Evolutionary conservation across 2,888 invertebrate genomes (phyloP), one percentile per base, ranked within the genome.

Genomic region (Megamerina dolium): DNA sequence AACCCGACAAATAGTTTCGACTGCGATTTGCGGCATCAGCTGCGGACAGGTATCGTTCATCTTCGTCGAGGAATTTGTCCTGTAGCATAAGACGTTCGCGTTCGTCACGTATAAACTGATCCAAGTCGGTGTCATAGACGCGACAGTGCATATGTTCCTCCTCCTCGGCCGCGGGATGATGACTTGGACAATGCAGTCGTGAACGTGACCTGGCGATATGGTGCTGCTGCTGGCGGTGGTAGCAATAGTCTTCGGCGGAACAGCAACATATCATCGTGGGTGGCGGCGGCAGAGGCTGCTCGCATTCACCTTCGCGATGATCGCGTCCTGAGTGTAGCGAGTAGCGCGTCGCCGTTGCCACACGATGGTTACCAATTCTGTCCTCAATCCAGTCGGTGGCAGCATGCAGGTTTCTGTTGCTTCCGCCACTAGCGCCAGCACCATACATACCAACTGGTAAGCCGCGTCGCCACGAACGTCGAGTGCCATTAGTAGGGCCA

Each of bases 21-120:
- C 51, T 47, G 0, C 56, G 59, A 37, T 56, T 45, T 1, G 46
- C 32, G 23, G 56, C 18, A 3, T 54, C 54, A 18, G 46, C 41
- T 18, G 62, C 55, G 1, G 66, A 52, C 26, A 70, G 41, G 21
- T 64, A 69, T 12, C 63, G 58, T 32, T 71, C 70, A 29, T 70
- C 71, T 14, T 70, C 68, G 36, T 69, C 70, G 23, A 70, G 57
- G 43, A 71, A 69, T 48, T 70, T 72, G 42, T 72, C 70, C 50
- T 72, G 68, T 48, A 65, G 49, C 45, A 68, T 49, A 2, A 70
- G 50, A 0, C 68, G 59, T 13, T 70, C 65, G 2, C 71, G 61
- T 40, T 71, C 72, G 5, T 70, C 69, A 9, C 62, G 63, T 46
- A 70, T 69, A 17, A 70, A 67, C 44, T 68, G 66, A 48, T 70